A percentile compares a stretch with the other conserved stretches of the same genome.
Conservation (phyloP, 2,888 invertebrate species). For the Polyommatus icarus region DNA sequence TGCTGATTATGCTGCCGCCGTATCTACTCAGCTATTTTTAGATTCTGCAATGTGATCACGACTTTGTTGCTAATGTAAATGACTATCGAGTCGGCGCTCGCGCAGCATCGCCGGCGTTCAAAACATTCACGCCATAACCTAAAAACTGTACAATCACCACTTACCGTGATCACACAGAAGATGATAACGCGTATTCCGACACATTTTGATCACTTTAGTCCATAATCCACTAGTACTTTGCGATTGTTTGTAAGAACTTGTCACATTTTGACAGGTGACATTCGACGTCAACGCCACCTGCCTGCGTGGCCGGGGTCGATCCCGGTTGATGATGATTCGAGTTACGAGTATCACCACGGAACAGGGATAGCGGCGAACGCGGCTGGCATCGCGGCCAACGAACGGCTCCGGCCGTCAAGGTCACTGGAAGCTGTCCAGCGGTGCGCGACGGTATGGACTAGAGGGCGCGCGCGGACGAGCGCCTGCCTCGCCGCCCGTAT, state of each 20-base stretch:
- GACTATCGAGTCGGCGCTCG: slow-evolving; percentile 57
- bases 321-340: slow-evolving; percentile 50
- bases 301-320: slow-evolving; percentile 50
- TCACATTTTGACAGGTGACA: slow-evolving; percentile 75
- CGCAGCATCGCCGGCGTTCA: slow-evolving; percentile 50
- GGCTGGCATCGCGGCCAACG: slow-evolving; percentile 72
- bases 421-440: slow-evolving; percentile 58
- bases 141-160: slow-evolving; percentile 52
- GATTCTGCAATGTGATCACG: slow-evolving; percentile 75
- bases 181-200: slow-evolving; percentile 60
- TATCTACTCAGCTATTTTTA: slow-evolving; percentile 73
- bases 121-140: slow-evolving; percentile 66
- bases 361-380: slow-evolving; percentile 58
- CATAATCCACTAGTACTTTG: not conserved
- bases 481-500: slow-evolving; percentile 68
- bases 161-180: slow-evolving; percentile 61
- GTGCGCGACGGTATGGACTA: slow-evolving; percentile 48
- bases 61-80: slow-evolving; percentile 76
- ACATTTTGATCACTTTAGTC: slow-evolving; percentile 17
- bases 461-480: slow-evolving; percentile 66
- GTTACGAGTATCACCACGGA: slow-evolving; percentile 60
- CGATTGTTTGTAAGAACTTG: slow-evolving; percentile 38
- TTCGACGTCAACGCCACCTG: slow-evolving; percentile 60
- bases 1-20: slow-evolving; percentile 70
- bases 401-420: slow-evolving; percentile 72